These are phyloP conservation scores for Stichopus chloronotus DNA, from an alignment of 35 echinoderm and acorn worm genomes.

Conservation along the genomic window DNA sequence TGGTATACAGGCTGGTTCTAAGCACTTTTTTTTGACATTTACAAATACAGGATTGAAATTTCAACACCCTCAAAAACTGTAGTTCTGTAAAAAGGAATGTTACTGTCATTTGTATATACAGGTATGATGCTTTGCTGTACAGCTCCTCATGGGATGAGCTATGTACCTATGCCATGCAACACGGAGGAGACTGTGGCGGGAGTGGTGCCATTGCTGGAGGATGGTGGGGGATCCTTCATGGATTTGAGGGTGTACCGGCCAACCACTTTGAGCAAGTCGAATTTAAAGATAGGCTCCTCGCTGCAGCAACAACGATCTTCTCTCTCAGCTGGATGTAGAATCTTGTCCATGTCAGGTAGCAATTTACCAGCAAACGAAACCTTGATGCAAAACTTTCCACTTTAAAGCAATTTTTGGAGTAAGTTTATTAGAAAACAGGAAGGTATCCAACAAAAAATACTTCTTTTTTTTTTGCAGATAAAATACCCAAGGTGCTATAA, in stretches of 20 bases:
- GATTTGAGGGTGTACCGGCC: constrained; percentile 75
- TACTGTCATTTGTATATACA: not conserved
- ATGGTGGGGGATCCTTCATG: constrained; percentile 92
- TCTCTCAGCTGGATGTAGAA: constrained; percentile 72
- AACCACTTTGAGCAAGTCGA: constrained; percentile 72
- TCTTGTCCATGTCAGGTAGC: not conserved
- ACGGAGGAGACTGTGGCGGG: constrained; percentile 76
- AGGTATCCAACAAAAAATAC: too few relatives aligned
- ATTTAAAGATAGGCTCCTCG: constrained; percentile 74
- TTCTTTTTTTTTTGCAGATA: too few relatives aligned
- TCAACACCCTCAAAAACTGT: too few relatives aligned
- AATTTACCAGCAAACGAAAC: too few relatives aligned
- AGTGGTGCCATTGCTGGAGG: constrained; percentile 81
- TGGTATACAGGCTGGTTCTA: too few relatives aligned
- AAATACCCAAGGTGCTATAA: too few relatives aligned
- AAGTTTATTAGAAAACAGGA: too few relatives aligned
- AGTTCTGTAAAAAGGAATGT: too few relatives aligned
- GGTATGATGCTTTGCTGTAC: constrained; percentile 89
- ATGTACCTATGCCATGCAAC: constrained; percentile 84
- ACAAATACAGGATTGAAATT: too few relatives aligned
- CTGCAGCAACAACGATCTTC: constrained; percentile 70
- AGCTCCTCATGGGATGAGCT: constrained; percentile 80
- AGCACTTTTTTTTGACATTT: too few relatives aligned
- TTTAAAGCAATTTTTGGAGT: too few relatives aligned
- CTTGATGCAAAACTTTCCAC: too few relatives aligned